A percentile compares a stretch with the other conserved stretches of the same genome.
Evolutionary conservation across 2,797 vertebrate genomes (phyloP).

Genomic region (Nannoperca obscura): DNA sequence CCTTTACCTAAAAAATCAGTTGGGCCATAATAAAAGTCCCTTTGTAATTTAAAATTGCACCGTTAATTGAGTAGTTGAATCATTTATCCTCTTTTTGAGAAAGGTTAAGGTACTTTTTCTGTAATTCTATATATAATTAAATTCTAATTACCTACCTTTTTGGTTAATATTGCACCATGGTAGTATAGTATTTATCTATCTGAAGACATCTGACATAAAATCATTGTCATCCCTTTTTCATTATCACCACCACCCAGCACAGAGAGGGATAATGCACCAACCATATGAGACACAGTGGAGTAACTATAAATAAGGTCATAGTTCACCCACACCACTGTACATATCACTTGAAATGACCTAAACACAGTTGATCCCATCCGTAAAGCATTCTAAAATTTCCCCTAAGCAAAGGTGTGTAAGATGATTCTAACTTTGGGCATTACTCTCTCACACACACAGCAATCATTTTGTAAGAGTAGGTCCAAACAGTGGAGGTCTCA

Average conservation of each 20-base stretch:
- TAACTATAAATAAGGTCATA: not conserved
- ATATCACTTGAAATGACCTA: not conserved
- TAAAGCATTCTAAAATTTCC: not conserved
- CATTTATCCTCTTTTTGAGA: not conserved
- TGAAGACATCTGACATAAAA: not conserved
- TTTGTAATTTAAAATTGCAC: not conserved
- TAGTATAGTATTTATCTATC: not conserved
- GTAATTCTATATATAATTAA: not conserved
- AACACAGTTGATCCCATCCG: not conserved
- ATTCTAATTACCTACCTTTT: not conserved
- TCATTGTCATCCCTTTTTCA: not conserved
- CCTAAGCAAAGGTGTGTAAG: not conserved
- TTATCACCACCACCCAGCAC: not conserved
- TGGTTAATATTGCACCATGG: not conserved
- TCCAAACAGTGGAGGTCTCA: slow-evolving; percentile 17
- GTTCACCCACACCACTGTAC: not conserved
- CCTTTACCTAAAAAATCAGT: not conserved
- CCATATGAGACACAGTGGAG: not conserved
- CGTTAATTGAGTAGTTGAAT: not conserved
- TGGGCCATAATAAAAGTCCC: not conserved
- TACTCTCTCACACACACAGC: not conserved
- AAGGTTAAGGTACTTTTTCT: not conserved
- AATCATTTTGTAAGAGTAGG: slow-evolving; percentile 8
- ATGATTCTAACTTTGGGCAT: not conserved
- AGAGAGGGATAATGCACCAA: not conserved